Conservation (phyloP, 2,113 vertebrate genomes). For the Hylia prasina region DNA sequence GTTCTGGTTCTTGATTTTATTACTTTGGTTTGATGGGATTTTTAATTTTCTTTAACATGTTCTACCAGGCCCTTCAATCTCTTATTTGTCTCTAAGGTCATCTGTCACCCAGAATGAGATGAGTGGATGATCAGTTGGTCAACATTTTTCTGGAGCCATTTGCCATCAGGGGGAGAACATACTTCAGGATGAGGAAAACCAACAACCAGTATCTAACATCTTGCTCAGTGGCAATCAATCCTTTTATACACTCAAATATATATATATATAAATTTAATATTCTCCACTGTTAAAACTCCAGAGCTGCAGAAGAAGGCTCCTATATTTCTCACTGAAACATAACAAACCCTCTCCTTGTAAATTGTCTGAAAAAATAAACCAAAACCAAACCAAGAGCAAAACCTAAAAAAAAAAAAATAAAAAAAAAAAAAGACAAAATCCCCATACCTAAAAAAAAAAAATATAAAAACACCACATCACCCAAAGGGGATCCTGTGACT, state of each 20-base stretch:
- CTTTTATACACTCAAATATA: neutral
- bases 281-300: constrained; percentile 17
- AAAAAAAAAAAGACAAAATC: too few species aligned
- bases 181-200: neutral
- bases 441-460: neutral
- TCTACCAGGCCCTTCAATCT: neutral
- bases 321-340: neutral
- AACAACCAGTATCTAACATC: neutral
- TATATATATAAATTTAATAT: neutral
- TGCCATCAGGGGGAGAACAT: neutral
- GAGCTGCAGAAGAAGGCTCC: neutral
- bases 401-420: neutral
- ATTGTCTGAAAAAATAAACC: neutral
- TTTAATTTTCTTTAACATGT: constrained; percentile 19
- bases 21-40: neutral
- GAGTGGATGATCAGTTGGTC: neutral
- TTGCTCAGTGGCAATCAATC: neutral
- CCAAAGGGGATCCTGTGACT: neutral
- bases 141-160: neutral
- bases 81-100: neutral
- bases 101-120: neutral
- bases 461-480: neutral
- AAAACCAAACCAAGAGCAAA: neutral
- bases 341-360: neutral
- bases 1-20: neutral